phyloP scores from a whole-genome alignment of 2,888 invertebrate genomes.

The Eupithecia pulchellata region DNA sequence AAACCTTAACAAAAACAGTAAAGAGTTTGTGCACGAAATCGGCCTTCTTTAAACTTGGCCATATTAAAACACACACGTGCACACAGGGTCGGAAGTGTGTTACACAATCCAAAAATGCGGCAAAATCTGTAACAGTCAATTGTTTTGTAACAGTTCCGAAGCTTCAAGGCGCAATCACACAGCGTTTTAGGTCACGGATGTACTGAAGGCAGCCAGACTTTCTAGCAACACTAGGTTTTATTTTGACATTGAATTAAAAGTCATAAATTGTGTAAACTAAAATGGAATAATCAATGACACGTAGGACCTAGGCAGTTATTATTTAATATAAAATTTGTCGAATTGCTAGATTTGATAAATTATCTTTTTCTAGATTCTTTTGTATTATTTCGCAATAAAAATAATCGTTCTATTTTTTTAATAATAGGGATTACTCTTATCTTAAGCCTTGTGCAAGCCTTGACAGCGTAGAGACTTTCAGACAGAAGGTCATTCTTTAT shows the following conservation, averaged over 20 bases:
- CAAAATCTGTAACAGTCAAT: conserved; percentile 33
- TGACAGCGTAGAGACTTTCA: conserved; percentile 7
- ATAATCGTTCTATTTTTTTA: not conserved
- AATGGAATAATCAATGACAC: not conserved
- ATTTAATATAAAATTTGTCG: not conserved
- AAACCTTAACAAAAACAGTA: too few species aligned
- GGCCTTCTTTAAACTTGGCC: conserved; percentile 20
- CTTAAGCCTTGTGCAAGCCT: not conserved
- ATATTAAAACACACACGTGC: conserved; percentile 10
- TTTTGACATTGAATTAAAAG: conserved; percentile 27
- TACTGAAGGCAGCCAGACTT: conserved; percentile 21
- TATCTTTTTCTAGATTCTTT: not conserved
- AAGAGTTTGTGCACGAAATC: conserved; percentile 9
- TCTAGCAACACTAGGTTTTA: conserved; percentile 18
- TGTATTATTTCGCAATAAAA: not conserved
- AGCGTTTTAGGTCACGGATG: conserved; percentile 30
- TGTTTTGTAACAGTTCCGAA: conserved; percentile 34
- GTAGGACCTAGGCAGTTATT: not conserved
- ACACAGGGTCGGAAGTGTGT: conserved; percentile 32
- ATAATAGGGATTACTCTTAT: conserved; percentile 10
- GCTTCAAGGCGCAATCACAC: conserved; percentile 16
- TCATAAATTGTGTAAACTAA: conserved; percentile 18
- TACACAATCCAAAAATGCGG: conserved; percentile 30
- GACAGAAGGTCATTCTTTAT: not conserved
- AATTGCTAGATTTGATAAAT: not conserved